phyloP scores from a whole-genome alignment of 2,113 vertebrate species.

The Sorex fumeus region DNA sequence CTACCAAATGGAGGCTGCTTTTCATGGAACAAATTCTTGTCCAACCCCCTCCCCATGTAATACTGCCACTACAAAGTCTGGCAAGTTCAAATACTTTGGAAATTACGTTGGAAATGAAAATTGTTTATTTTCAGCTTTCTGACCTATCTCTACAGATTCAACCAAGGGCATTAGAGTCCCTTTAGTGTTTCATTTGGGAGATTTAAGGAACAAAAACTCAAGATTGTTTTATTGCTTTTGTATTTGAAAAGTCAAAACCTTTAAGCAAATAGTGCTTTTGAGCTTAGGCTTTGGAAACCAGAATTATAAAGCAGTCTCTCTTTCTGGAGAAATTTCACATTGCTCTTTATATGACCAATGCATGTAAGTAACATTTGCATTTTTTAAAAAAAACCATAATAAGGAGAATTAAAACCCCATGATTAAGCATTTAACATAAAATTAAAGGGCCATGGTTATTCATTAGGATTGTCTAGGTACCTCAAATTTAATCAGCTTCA shows the following conservation, averaged over 20 bases:
- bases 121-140: slow-evolving; percentile 52
- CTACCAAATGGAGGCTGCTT: not conserved
- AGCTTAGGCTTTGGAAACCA: slow-evolving; percentile 39
- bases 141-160: slow-evolving; percentile 32
- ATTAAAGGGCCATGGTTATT: slow-evolving; percentile 73
- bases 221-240: slow-evolving; percentile 37
- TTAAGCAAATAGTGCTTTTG: slow-evolving; percentile 6
- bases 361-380: slow-evolving; percentile 57
- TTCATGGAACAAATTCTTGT: slow-evolving; percentile 13
- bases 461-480: slow-evolving; percentile 62
- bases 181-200: slow-evolving; percentile 30
- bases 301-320: slow-evolving; percentile 7
- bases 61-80: not conserved
- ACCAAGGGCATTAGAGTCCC: not conserved
- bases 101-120: slow-evolving; percentile 36
- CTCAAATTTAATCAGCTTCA: slow-evolving; percentile 71
- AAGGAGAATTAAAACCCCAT: slow-evolving; percentile 71
- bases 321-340: slow-evolving; percentile 66
- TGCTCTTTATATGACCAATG: slow-evolving; percentile 29
- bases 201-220: slow-evolving; percentile 46
- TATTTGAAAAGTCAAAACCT: slow-evolving; percentile 69
- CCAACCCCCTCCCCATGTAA: not conserved
- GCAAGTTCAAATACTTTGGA: not conserved
- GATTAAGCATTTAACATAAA: slow-evolving; percentile 80
- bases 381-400: slow-evolving; percentile 70